These are phyloP conservation scores for Maylandia zebra DNA, from an alignment of 2,113 vertebrate species.

Conservation along the genomic window DNA sequence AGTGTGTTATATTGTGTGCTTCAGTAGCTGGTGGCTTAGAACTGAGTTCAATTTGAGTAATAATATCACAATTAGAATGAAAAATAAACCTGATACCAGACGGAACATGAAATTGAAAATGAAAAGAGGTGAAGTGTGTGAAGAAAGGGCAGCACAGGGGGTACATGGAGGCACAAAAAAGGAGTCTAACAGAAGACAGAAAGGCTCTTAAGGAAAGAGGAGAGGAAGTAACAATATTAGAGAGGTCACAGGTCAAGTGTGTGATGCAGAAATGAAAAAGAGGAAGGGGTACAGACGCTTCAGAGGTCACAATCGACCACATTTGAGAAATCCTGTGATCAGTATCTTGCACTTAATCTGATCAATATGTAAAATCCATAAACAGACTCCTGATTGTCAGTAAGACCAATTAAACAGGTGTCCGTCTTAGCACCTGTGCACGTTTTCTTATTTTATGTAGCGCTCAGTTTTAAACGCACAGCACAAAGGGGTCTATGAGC, in stretches of 20 bases:
- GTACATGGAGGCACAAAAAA: not conserved
- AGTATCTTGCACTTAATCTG: constrained; percentile 10
- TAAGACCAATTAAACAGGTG: not conserved
- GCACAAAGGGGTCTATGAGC: not conserved
- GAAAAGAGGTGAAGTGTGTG: not conserved
- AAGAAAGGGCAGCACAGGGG: not conserved
- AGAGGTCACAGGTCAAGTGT: not conserved
- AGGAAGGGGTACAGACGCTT: not conserved
- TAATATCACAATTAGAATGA: not conserved
- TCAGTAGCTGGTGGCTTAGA: not conserved
- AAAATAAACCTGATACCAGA: not conserved
- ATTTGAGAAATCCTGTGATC: not conserved
- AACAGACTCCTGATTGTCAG: not conserved
- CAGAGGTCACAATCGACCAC: not conserved
- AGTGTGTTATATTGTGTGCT: not conserved
- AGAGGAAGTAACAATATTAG: not conserved
- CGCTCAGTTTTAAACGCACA: not conserved
- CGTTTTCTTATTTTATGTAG: not conserved
- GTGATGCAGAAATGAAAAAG: not conserved
- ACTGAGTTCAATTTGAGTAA: not conserved
- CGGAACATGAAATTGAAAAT: not conserved
- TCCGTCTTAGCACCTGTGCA: not conserved
- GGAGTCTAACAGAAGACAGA: not conserved
- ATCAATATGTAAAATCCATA: not conserved
- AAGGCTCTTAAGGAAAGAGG: not conserved